A percentile compares a stretch with the other conserved stretches of the same genome.
These are phyloP conservation scores for Orchesellides sinensis DNA, from an alignment of 2,888 invertebrate species.

Conservation along the genomic window DNA sequence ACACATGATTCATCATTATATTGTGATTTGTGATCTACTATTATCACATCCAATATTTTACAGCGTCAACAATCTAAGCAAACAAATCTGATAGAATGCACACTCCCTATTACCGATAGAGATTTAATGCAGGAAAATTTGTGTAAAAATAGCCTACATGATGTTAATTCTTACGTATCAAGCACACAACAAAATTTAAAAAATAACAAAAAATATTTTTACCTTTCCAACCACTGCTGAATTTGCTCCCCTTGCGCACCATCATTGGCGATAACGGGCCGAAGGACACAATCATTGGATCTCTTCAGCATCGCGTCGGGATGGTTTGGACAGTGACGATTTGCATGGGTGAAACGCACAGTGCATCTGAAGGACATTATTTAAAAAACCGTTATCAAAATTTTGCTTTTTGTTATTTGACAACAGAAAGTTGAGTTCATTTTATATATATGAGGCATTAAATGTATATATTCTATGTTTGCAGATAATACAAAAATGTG, in stretches of 20 bases:
- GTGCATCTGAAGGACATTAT: constrained; percentile 78
- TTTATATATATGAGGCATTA: background rate
- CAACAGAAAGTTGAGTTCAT: background rate
- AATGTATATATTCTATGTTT: too few species aligned
- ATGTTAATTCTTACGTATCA: too few species aligned
- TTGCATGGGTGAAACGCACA: constrained; percentile 86
- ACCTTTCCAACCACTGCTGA: constrained; percentile 79
- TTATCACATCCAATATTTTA: too few species aligned
- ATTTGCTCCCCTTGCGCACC: constrained; percentile 79
- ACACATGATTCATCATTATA: too few species aligned
- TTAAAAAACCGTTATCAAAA: constrained; percentile 20
- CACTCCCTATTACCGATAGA: too few species aligned
- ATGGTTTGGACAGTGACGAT: constrained; percentile 86
- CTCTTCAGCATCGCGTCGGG: constrained; percentile 81
- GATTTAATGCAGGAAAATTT: too few species aligned
- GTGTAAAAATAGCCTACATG: too few species aligned
- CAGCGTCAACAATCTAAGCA: too few species aligned
- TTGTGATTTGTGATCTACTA: too few species aligned
- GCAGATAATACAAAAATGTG: too few species aligned
- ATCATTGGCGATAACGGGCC: constrained; percentile 78
- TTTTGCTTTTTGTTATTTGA: background rate
- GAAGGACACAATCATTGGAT: constrained; percentile 78
- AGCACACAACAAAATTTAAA: too few species aligned
- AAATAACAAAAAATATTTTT: constrained; percentile 40
- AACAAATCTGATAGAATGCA: too few species aligned